Evolutionary conservation across 2,113 vertebrate species (phyloP).

Genomic region (Rhipidura dahli): DNA sequence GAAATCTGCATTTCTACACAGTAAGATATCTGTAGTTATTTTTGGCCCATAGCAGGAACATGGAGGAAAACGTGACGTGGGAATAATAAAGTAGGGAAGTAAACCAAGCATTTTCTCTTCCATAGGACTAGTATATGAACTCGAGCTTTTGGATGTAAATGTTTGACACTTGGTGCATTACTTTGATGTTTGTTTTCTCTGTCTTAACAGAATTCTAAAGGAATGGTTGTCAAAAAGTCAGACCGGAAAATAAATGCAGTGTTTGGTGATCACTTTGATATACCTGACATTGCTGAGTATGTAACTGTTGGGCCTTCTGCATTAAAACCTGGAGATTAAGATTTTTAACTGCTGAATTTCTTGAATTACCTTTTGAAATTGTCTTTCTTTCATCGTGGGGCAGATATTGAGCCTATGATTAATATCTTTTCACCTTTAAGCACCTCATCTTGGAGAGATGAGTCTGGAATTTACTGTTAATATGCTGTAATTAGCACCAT

Average conservation of each 20-base stretch:
- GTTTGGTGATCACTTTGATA: constrained; percentile 16
- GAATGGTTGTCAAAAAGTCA: constrained; percentile 48
- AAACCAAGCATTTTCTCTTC: background rate
- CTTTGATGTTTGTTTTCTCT: background rate
- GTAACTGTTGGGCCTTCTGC: background rate
- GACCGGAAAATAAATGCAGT: constrained; percentile 1
- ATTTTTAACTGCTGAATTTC: background rate
- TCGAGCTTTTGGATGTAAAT: background rate
- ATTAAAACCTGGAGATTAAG: background rate
- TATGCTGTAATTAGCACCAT: background rate
- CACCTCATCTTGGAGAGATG: background rate
- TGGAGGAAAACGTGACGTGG: fast-evolving
- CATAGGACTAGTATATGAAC: background rate
- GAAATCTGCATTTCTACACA: background rate
- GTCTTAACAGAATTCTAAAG: constrained; percentile 69
- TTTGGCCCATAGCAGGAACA: background rate
- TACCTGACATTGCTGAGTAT: constrained; percentile 69
- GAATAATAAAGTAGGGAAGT: background rate
- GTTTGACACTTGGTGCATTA: background rate
- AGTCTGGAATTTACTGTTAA: background rate
- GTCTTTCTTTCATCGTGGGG: background rate
- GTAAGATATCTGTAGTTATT: background rate
- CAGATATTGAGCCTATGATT: background rate
- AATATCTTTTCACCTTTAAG: background rate
- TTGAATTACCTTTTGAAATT: background rate